These are phyloP conservation scores for Salvelinus fontinalis DNA, from an alignment of 2,113 vertebrate genomes.

Conservation along the genomic window DNA sequence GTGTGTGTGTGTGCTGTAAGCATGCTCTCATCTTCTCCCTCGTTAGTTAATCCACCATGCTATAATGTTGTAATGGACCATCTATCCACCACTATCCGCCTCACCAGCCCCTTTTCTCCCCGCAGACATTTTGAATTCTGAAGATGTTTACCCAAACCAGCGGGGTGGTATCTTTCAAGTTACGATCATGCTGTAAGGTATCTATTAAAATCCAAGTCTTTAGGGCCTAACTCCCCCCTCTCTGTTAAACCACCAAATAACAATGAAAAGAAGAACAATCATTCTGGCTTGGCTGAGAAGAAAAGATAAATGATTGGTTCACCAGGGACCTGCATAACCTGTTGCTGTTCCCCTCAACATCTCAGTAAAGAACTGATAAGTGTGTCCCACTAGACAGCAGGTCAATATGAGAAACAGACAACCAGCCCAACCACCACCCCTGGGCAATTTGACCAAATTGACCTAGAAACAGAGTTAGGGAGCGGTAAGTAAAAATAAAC, in stretches of 20 bases:
- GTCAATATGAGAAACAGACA: slow-evolving; percentile 61
- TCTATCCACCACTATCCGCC: not conserved
- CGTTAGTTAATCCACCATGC: slow-evolving; percentile 1
- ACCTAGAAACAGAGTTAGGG: slow-evolving; percentile 41
- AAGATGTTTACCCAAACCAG: slow-evolving; percentile 39
- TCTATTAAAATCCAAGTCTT: slow-evolving; percentile 4
- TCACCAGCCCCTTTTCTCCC: slow-evolving; percentile 9
- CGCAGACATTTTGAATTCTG: slow-evolving; percentile 21
- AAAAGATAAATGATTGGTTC: slow-evolving; percentile 38
- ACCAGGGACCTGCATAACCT: slow-evolving; percentile 49
- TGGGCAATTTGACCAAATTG: slow-evolving; percentile 36
- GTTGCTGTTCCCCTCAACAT: slow-evolving; percentile 1
- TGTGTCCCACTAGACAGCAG: slow-evolving; percentile 40
- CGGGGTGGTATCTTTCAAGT: slow-evolving; percentile 54
- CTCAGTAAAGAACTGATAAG: slow-evolving; percentile 42
- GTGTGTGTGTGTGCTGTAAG: no score
- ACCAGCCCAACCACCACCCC: slow-evolving; percentile 38
- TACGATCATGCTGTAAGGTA: slow-evolving; percentile 6
- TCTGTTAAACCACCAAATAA: not conserved
- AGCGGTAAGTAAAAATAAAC: slow-evolving; percentile 34
- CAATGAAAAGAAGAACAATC: slow-evolving; percentile 8
- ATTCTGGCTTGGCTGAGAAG: slow-evolving; percentile 14
- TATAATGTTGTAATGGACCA: no score
- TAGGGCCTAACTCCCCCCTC: not conserved
- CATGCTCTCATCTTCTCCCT: not conserved